Evolutionary conservation across 2,797 vertebrate genomes (phyloP), one percentile per base, ranked within the genome.

Genomic region (Coregonus sp.): DNA sequence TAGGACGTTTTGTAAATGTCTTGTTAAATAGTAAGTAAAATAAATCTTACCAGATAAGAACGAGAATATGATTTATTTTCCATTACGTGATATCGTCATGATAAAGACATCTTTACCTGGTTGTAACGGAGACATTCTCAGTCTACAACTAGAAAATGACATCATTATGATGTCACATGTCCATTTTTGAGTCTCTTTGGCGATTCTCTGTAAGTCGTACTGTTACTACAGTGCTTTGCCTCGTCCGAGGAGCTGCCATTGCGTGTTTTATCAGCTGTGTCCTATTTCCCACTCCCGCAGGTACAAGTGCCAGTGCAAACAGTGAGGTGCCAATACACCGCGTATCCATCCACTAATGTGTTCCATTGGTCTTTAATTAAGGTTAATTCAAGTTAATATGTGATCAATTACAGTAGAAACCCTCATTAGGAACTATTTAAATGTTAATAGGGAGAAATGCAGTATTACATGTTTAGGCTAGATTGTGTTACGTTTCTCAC

Each of bases 261-360:
- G 25, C 54, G 59, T 81, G 78, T 82, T 88, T 81, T 67, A 80
- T 77, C 84, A 86, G 86, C 88, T 87, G 86, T 90, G 84, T 77
- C 74, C 69, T 56, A 70, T 75, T 76, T 81, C 59, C 74, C 71
- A 47, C 35, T 63, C 82, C 74, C 66, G 77, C 76, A 69, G 72
- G 70, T 84, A 72, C 79, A 76, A 85, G 88, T 90, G 90, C 88
- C 88, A 87, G 88, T 79, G 80, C 84, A 83, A 78, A 84, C 79
- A 78, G 77, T 59, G 84, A 86, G 85, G 89, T 93, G 92, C 90
- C 93, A 92, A 87, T 81, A 85, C 86, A 82, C 88, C 79, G 87
- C 90, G 84, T 87, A 73, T 91, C 87, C 83, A 82, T 80, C 37
- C 9, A 47, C 40, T 84, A 78, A 85, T 81, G 81, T 87, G 85